Evolutionary conservation across 1,140 invertebrate genomes (phyloP).

Genomic region (Elymnias hypermnestra): DNA sequence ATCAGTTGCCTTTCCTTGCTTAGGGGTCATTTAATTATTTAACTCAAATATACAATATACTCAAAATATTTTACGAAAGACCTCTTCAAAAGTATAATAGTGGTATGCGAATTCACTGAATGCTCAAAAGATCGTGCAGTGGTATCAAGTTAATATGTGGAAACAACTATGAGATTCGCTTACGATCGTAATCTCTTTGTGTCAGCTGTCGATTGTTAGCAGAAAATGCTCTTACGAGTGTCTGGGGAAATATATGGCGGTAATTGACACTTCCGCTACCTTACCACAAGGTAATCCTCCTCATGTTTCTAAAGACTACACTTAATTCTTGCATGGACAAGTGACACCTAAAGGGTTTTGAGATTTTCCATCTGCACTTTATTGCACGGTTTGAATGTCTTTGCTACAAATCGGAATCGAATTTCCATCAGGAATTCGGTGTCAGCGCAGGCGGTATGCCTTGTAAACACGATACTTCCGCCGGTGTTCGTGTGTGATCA

Average conservation of each 20-base stretch:
- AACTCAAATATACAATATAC: no score
- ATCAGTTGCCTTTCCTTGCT: no score
- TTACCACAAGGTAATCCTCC: not conserved
- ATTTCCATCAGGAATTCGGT: conserved; percentile 21
- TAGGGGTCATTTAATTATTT: no score
- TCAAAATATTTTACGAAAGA: no score
- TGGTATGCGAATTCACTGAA: no score
- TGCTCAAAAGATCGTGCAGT: no score
- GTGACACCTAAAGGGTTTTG: not conserved
- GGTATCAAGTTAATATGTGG: no score
- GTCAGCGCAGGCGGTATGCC: conserved; percentile 63
- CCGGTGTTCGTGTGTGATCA: conserved; percentile 60
- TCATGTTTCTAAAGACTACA: not conserved
- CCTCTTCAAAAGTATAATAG: no score
- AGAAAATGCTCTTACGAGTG: not conserved
- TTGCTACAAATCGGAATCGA: not conserved
- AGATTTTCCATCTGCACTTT: not conserved
- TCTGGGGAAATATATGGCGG: no score
- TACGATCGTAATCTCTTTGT: not conserved
- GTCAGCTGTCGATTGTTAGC: not conserved
- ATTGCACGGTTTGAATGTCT: not conserved
- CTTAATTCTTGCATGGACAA: not conserved
- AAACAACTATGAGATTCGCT: no score
- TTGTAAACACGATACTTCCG: conserved; percentile 74
- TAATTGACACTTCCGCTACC: not conserved